These are phyloP conservation scores for Gymnoscopelus braueri DNA, from an alignment of 2,797 vertebrate species.

Conservation along the genomic window DNA sequence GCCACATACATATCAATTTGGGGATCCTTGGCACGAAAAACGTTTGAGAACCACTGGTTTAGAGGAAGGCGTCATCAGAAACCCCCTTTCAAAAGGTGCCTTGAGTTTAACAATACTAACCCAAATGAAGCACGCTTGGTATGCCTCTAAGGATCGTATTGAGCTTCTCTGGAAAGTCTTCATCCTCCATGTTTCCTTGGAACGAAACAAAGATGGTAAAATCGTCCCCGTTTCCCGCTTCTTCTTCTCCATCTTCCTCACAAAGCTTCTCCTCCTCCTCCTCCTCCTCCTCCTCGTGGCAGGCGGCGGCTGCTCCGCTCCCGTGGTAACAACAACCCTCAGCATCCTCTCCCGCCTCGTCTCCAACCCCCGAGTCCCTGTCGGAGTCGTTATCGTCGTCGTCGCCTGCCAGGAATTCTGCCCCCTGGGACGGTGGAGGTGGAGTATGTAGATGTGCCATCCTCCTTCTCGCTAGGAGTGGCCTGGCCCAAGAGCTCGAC, in stretches of 20 bases:
- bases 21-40: too few relatives aligned
- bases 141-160: constrained; percentile 88
- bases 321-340: constrained; percentile 56
- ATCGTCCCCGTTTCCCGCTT: constrained; percentile 64
- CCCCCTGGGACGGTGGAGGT: constrained; percentile 76
- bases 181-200: constrained; percentile 93
- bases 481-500: constrained; percentile 48
- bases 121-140: constrained; percentile 89
- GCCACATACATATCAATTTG: too few relatives aligned
- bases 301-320: constrained; percentile 17
- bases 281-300: constrained; percentile 16
- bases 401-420: constrained; percentile 77
- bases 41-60: too few relatives aligned
- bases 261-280: constrained; percentile 44
- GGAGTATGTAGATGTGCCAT: constrained; percentile 72
- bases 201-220: constrained; percentile 94
- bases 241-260: constrained; percentile 40
- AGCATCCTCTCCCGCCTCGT: constrained; percentile 80
- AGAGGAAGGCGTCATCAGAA: too few relatives aligned
- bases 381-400: constrained; percentile 83
- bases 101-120: constrained; percentile 74
- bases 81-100: too few relatives aligned
- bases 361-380: constrained; percentile 91
- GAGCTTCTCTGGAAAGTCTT: constrained; percentile 92
- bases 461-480: constrained; percentile 74